Evolutionary conservation across 2,113 vertebrate species (phyloP).

Genomic region (Chlamydotis undulata): DNA sequence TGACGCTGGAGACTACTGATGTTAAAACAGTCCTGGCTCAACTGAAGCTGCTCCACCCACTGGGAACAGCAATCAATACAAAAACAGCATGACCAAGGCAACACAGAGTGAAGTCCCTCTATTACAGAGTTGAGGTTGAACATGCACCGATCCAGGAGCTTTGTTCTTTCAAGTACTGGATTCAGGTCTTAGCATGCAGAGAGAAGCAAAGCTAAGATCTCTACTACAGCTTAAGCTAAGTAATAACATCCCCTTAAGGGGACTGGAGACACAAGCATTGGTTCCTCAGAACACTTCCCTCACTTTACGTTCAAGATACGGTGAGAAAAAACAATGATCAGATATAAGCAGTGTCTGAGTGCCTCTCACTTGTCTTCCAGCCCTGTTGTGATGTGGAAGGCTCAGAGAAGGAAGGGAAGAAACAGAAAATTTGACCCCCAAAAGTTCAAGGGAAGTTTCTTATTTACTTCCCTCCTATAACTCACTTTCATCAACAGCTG

Average conservation of each 20-base stretch:
- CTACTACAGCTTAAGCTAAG: not conserved
- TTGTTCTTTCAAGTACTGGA: not conserved
- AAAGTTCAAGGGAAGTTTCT: not conserved
- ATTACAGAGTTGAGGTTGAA: not conserved
- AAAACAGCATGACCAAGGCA: not conserved
- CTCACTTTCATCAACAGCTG: not conserved
- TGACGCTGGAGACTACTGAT: not conserved
- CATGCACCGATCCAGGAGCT: not conserved
- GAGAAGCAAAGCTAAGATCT: not conserved
- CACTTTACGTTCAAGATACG: not conserved
- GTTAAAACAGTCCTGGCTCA: not conserved
- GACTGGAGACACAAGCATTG: accelerated
- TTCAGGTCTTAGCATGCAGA: not conserved
- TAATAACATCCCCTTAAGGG: not conserved
- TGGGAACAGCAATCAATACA: not conserved
- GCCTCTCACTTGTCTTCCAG: not conserved
- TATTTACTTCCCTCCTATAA: not conserved
- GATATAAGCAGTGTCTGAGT: not conserved
- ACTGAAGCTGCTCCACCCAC: not conserved
- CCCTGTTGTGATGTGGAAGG: not conserved
- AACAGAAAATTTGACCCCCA: not conserved
- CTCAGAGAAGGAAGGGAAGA: not conserved
- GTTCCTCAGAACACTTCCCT: not conserved
- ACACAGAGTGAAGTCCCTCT: accelerated
- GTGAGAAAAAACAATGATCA: not conserved